A percentile compares a stretch with the other conserved stretches of the same genome.
phyloP scores from a whole-genome alignment of 2,113 vertebrate genomes.

The Nicator chloris region DNA sequence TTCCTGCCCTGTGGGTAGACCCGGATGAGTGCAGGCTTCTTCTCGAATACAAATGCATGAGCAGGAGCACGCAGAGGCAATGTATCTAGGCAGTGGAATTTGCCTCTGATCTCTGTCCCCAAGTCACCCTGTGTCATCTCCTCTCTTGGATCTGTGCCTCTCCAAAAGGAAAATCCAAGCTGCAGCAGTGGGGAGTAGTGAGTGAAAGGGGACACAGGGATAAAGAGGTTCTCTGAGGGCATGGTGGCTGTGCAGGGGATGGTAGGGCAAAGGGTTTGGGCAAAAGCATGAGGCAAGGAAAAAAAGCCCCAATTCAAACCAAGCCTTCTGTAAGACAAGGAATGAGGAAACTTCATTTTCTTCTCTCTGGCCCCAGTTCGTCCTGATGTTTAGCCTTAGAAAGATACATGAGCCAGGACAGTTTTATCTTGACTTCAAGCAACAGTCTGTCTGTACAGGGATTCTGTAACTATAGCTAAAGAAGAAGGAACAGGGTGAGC shows the following conservation, averaged over 20 bases:
- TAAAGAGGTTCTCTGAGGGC: not conserved
- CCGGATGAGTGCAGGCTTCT: not conserved
- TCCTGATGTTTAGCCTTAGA: not conserved
- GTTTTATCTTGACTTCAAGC: not conserved
- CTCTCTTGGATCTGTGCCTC: not conserved
- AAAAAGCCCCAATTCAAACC: not conserved
- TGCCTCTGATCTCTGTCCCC: not conserved
- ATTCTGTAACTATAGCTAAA: not conserved
- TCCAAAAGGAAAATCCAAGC: not conserved
- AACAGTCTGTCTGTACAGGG: not conserved
- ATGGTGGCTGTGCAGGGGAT: not conserved
- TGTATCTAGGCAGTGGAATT: not conserved
- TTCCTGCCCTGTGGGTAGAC: not conserved
- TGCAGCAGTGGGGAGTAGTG: not conserved
- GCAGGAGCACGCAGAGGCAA: rapidly evolving
- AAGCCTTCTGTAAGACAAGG: not conserved
- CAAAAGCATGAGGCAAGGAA: not conserved
- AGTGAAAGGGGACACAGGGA: not conserved
- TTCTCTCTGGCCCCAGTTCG: not conserved
- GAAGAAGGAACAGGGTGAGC: not conserved
- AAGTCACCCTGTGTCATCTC: not conserved
- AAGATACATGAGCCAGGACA: not conserved
- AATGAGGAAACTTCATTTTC: not conserved
- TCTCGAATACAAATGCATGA: not conserved
- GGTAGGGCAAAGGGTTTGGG: not conserved